Evolutionary conservation across 2,888 invertebrate species (phyloP), one percentile per base, ranked within the genome.

Genomic region (Cerceris ruficornis): DNA sequence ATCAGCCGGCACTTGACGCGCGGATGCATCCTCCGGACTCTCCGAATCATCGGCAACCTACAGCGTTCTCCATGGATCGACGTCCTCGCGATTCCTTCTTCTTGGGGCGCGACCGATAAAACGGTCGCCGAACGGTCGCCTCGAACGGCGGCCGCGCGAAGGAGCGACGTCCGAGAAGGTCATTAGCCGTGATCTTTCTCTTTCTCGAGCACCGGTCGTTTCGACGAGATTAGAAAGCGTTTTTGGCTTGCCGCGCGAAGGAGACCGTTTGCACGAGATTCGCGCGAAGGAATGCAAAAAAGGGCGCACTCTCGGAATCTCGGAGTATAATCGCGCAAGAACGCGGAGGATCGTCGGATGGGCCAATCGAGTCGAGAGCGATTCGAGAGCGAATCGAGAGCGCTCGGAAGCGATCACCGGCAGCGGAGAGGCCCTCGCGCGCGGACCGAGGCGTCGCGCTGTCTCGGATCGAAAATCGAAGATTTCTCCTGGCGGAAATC

Each of bases 391-490:
- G 28, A 28, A 2, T 28, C 28, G 28, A 28, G 28, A 28, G 28
- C 28, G 28, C 2, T 66, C 67, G 61, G 59, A 58, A 61, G 58
- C 58, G 50, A 50, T 57, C 39, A 65, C 62, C 62, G 65, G 6
- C 66, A 13, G 62, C 52, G 75, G 68, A 28, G 4, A 28, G 68
- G 77, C 68, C 6, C 28, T n/a, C 15, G 41, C 49, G 54, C 64
- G 52, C 43, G 15, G 62, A 67, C 76, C 67, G 68, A 73, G 86
- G 86, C 88, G 88, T 86, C 88, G 82, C 67, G 88, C 87, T 77
- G 89, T 88, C 87, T 89, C 84, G 86, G 41, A 59, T 74, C 76
- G 75, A 78, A 84, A 86, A 84, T 71, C 69, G 62, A 73, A 77
- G 79, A 81, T 85, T 83, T 87, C 84, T 70, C 76, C 75, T 65